Conservation (phyloP, 1,140 invertebrate genomes). For the Aphelenchoides avenae region DNA sequence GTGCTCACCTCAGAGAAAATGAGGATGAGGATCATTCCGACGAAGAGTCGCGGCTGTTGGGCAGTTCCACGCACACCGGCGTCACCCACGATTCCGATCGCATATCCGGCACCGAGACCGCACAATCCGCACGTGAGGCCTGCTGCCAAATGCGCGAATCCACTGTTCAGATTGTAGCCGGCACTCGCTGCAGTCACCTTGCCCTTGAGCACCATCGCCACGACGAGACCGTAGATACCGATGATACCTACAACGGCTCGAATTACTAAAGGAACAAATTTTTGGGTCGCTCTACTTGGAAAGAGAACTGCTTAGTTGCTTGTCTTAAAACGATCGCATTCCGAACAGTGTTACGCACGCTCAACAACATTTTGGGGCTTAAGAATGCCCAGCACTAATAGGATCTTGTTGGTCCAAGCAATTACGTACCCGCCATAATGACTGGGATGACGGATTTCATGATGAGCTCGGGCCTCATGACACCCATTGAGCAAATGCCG, state of each 20-base stretch:
- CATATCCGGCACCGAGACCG: conserved; percentile 65
- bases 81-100: conserved; percentile 58
- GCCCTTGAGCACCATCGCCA: conserved; percentile 57
- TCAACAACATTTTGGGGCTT: not conserved
- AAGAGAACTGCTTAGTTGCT: conserved; percentile 69
- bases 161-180: conserved; percentile 72
- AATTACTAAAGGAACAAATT: not conserved
- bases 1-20: conserved; percentile 93
- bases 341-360: not conserved
- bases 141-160: conserved; percentile 92
- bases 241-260: conserved; percentile 62
- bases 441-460: conserved; percentile 99
- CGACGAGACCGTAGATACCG: conserved; percentile 58
- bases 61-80: conserved; percentile 83
- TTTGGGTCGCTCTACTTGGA: conserved; percentile 85
- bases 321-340: not conserved
- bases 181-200: conserved; percentile 48
- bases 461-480: conserved; percentile 98
- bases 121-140: conserved; percentile 93
- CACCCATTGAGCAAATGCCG: conserved; percentile 98
- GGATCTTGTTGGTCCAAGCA: not conserved
- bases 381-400: not conserved
- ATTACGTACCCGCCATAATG: conserved; percentile 76
- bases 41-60: conserved; percentile 95
- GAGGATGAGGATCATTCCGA: conserved; percentile 99